Base-by-base conservation (phyloP, 2,113 vertebrate species). In the Falco punctatus region DNA sequence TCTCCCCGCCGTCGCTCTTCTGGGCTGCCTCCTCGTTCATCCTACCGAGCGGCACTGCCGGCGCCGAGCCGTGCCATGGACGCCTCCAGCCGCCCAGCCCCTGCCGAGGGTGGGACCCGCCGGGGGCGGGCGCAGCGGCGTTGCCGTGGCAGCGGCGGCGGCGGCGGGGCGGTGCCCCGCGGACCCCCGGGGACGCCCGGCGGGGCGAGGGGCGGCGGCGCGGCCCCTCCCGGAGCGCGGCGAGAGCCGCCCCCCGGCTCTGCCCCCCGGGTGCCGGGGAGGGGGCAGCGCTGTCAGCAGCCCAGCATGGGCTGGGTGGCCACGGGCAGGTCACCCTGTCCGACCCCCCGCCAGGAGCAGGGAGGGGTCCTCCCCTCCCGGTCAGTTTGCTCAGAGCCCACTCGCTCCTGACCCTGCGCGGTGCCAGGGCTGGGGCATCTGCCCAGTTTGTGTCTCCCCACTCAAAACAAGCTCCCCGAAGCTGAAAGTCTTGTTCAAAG, bases 61-160 rank as follows among this genome's bases (percentile, higher is more conserved):
- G 90, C 40, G 54, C 83, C 91, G 24, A 80, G 92, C 92, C 92
- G 88, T 95, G 97, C 98, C 98, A 96, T 96, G 88, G 87, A 97
- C 94, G 67, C 92, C 89, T 87, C 86, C 91, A 33, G 88, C 67
- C 59, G 81, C 80, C 75, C 88, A 51, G 84, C 74, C 55, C 82
- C 62, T 48, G 72, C 78, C 48, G 7, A 72, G 94, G 88, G 88
- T 62, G 94, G 88, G 18, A 51, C 32, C 87, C n/a, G 79, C 78
- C 73, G 73, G 81, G 78, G 93, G 98, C 92, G 96, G 95, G 98
- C 97, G 94, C 96, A 97, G 61, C 51, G 96, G 95, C 96, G 99
- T 99, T 99, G 97, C 98, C 97, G 99, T 98, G 98, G 98, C 87
- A n/a, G n/a, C n/a, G n/a, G n/a, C n/a, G 98, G 98, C 99, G 98